A percentile compares a stretch with the other conserved stretches of the same genome.
phyloP scores from a whole-genome alignment of 2,797 vertebrate genomes.

The Otolemur crassicaudatus region DNA sequence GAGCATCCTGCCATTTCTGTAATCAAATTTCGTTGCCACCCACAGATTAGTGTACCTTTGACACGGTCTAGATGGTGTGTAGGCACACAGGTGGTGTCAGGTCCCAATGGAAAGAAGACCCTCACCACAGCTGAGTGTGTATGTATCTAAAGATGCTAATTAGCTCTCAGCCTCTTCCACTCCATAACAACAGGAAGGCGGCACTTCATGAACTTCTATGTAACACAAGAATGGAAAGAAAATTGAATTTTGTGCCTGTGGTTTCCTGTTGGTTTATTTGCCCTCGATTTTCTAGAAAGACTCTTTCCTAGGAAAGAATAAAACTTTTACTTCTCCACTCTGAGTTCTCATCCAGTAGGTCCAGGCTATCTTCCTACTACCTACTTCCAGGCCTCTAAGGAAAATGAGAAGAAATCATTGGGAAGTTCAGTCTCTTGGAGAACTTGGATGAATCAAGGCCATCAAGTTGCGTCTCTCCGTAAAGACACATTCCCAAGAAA shows the following conservation, averaged over 20 bases:
- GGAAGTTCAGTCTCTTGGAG: background rate
- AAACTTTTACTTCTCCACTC: background rate
- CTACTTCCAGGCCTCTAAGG: background rate
- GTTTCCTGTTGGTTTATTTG: background rate
- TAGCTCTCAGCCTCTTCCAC: background rate
- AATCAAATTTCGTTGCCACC: background rate
- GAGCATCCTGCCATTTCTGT: background rate
- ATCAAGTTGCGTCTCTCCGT: background rate
- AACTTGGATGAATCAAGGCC: background rate
- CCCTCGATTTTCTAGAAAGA: background rate
- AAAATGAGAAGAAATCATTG: background rate
- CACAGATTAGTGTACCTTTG: background rate
- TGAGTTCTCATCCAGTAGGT: background rate
- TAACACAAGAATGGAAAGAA: background rate
- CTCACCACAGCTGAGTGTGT: rapidly evolving
- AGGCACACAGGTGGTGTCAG: background rate
- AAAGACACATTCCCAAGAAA: background rate
- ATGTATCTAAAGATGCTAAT: background rate
- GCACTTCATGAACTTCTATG: background rate
- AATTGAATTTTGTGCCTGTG: background rate
- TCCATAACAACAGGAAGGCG: background rate
- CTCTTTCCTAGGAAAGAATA: background rate
- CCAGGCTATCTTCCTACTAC: background rate
- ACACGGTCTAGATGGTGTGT: background rate
- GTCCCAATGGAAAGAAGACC: background rate